phyloP scores from a whole-genome alignment of 1,140 invertebrate species.

The Papilio helenus region DNA sequence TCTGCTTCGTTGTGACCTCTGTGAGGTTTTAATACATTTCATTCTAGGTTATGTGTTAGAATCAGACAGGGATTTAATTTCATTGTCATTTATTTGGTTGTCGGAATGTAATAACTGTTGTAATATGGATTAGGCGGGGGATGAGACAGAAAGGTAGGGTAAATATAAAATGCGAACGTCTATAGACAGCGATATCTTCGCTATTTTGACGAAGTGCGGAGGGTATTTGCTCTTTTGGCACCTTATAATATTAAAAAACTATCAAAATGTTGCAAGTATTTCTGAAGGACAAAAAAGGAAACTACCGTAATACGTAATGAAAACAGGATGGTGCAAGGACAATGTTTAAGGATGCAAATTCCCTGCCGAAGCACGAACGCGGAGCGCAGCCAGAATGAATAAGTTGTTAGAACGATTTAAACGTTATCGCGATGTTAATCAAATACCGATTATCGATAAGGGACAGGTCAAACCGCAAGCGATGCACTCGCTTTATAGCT shows the following conservation, averaged over 20 bases:
- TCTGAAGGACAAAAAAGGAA: slow-evolving; percentile 11
- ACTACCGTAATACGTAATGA: slow-evolving; percentile 28
- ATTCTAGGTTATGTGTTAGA: background rate
- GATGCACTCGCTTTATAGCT: slow-evolving; percentile 41
- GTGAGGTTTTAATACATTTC: background rate
- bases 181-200: too few species aligned
- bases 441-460: slow-evolving; percentile 44
- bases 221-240: too few species aligned
- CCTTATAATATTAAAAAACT: background rate
- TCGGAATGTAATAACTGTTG: background rate
- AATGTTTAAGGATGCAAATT: slow-evolving; percentile 44
- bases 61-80: background rate
- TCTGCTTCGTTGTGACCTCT: background rate
- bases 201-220: too few species aligned
- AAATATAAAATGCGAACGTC: too few species aligned
- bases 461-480: slow-evolving; percentile 41
- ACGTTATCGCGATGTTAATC: slow-evolving; percentile 42
- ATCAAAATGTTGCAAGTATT: background rate
- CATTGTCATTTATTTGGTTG: background rate
- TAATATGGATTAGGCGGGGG: too few species aligned
- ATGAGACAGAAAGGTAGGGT: too few species aligned
- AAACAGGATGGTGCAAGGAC: slow-evolving; percentile 40
- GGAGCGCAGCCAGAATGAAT: slow-evolving; percentile 40
- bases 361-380: slow-evolving; percentile 23
- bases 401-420: slow-evolving; percentile 43